Conservation (phyloP, 2,113 vertebrate species). For the Oxyruncus cristatus region DNA sequence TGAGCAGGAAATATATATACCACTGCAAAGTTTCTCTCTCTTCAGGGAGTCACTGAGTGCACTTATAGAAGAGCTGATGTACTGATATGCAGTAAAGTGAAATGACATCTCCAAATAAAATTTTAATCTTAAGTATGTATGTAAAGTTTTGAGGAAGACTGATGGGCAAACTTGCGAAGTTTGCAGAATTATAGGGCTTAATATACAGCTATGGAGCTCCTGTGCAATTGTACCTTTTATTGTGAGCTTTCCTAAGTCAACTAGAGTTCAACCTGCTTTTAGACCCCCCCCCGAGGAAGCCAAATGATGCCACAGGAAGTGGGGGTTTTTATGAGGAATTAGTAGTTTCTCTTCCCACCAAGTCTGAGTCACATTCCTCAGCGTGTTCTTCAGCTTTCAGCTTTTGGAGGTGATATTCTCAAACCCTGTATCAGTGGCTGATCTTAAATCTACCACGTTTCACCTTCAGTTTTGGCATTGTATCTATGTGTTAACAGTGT, state of each 20-base stretch:
- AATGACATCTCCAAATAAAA: slow-evolving; percentile 58
- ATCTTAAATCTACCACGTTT: background rate
- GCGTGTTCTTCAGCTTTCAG: background rate
- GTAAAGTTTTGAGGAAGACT: slow-evolving; percentile 49
- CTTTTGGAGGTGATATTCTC: background rate
- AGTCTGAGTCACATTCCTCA: background rate
- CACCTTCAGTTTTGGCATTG: background rate
- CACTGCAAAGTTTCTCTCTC: slow-evolving; percentile 67
- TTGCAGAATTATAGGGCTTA: slow-evolving; percentile 24
- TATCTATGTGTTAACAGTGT: background rate
- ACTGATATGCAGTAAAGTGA: slow-evolving; percentile 65
- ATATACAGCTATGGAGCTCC: background rate
- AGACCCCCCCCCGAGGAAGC: background rate
- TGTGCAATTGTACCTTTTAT: background rate
- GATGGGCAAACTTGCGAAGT: slow-evolving; percentile 12
- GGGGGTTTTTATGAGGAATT: slow-evolving; percentile 24
- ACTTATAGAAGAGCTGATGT: slow-evolving; percentile 71
- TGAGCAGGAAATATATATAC: slow-evolving; percentile 64
- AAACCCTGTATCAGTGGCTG: background rate
- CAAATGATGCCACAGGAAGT: background rate
- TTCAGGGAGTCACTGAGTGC: slow-evolving; percentile 73
- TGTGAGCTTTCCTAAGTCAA: slow-evolving; percentile 12
- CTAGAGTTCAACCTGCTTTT: background rate
- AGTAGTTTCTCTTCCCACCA: slow-evolving; percentile 45
- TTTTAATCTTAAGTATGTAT: slow-evolving; percentile 54